Conservation (phyloP, 2,888 invertebrate species). For the Pantelozetes paolii region DNA sequence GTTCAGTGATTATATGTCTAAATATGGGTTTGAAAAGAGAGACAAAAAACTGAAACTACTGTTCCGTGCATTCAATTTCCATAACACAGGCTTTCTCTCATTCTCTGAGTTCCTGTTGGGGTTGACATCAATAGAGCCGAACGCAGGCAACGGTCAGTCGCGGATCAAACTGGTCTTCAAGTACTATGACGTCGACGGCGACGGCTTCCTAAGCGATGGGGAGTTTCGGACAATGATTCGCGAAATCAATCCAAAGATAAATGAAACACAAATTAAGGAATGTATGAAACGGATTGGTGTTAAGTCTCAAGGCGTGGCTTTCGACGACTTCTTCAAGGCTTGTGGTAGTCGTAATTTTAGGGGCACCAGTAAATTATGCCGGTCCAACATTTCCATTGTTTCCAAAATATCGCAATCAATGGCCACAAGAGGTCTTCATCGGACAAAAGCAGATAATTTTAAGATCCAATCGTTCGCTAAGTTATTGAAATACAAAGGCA, state of each 20-base stretch:
- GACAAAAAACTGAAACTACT: slow-evolving; percentile 25
- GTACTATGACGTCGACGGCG: slow-evolving; percentile 54
- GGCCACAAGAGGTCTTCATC: neutral
- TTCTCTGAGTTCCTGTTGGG: slow-evolving; percentile 59
- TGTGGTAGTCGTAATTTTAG: slow-evolving; percentile 64
- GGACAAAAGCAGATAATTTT: neutral
- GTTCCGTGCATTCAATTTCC: slow-evolving; percentile 32
- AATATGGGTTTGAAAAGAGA: slow-evolving; percentile 27
- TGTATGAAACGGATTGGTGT: slow-evolving; percentile 33
- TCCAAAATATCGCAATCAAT: slow-evolving; percentile 20
- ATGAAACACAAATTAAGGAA: neutral
- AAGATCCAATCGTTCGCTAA: neutral
- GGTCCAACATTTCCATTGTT: slow-evolving; percentile 57
- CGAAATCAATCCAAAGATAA: slow-evolving; percentile 10
- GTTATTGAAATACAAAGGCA: neutral
- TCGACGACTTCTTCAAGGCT: slow-evolving; percentile 49
- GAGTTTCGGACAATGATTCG: neutral
- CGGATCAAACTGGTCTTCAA: slow-evolving; percentile 67
- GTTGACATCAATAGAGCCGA: slow-evolving; percentile 63
- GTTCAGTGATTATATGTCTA: slow-evolving; percentile 41
- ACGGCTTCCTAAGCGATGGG: slow-evolving; percentile 47
- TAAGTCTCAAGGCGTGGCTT: neutral
- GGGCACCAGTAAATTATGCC: slow-evolving; percentile 64
- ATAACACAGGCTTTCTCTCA: neutral
- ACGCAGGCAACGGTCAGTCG: slow-evolving; percentile 62